Evolutionary conservation across 2,797 vertebrate species (phyloP).

Genomic region (Scolopax bukidnonensis): DNA sequence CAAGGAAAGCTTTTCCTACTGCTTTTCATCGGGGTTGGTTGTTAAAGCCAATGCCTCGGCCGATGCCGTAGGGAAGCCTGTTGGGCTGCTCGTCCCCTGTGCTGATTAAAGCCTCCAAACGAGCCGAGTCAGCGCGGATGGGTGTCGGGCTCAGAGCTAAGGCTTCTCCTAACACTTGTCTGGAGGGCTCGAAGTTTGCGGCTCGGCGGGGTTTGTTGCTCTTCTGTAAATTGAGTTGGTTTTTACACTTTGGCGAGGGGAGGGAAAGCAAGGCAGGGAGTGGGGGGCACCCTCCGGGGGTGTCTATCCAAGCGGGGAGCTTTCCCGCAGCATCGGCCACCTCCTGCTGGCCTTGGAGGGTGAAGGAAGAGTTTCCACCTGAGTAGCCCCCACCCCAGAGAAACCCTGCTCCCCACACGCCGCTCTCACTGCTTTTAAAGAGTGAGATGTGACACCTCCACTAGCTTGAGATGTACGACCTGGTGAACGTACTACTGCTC

Average conservation of each 20-base stretch:
- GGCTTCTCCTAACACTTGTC: rapidly evolving
- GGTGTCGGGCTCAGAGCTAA: rapidly evolving
- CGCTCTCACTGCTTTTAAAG: background rate
- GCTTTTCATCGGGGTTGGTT: background rate
- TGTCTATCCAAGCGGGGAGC: background rate
- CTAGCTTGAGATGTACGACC: background rate
- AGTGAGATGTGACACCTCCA: background rate
- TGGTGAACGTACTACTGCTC: background rate
- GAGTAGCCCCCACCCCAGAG: rapidly evolving
- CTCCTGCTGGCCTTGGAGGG: background rate
- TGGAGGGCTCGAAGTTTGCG: background rate
- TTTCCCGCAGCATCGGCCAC: rapidly evolving
- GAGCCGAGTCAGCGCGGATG: rapidly evolving
- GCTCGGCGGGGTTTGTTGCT: background rate
- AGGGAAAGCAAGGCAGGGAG: background rate
- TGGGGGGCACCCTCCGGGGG: rapidly evolving
- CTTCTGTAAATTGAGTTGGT: too few species aligned
- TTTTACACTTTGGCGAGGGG: background rate
- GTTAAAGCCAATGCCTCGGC: rapidly evolving
- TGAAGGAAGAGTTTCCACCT: background rate
- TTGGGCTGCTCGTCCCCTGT: background rate
- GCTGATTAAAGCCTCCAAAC: background rate
- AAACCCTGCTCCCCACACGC: rapidly evolving
- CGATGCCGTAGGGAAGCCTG: rapidly evolving
- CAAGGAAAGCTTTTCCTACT: background rate